These are phyloP conservation scores for Pseudopleuronectes americanus DNA, from an alignment of 2,797 vertebrate genomes.

Conservation along the genomic window DNA sequence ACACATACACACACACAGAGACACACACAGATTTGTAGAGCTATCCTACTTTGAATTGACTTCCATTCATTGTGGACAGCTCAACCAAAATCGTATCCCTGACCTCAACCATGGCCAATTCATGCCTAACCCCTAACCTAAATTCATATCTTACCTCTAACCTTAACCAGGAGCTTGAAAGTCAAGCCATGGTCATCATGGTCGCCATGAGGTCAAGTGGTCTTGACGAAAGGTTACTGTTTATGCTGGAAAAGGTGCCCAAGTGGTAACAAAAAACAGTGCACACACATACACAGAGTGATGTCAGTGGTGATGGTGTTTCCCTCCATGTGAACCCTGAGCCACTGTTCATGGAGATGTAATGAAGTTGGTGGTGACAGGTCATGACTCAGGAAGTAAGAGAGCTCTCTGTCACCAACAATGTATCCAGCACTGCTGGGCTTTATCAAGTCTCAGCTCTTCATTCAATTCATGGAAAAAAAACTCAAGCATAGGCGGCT, in stretches of 20 bases:
- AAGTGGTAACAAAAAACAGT: background rate
- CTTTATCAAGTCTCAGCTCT: slow-evolving; percentile 22
- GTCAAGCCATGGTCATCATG: no score
- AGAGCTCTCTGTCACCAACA: slow-evolving; percentile 44
- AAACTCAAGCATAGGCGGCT: background rate
- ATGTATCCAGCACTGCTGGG: slow-evolving; percentile 33
- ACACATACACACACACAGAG: background rate
- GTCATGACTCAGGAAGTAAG: slow-evolving; percentile 41
- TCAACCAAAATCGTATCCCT: no score
- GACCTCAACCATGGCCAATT: no score
- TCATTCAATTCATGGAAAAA: background rate
- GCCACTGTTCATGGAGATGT: slow-evolving; percentile 56
- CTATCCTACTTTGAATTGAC: no score
- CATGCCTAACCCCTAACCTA: no score
- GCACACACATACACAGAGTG: slow-evolving; percentile 1
- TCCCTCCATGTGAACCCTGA: slow-evolving; percentile 53
- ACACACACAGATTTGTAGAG: no score
- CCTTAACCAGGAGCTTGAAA: no score
- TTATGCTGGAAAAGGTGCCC: no score
- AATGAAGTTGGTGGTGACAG: slow-evolving; percentile 70
- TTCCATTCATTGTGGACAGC: no score
- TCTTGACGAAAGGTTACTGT: no score
- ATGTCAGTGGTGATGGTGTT: slow-evolving; percentile 12
- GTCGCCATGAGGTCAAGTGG: no score
- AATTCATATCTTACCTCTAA: no score